These are phyloP conservation scores for Carcina quercana DNA, from an alignment of 2,888 invertebrate genomes.

Conservation along the genomic window DNA sequence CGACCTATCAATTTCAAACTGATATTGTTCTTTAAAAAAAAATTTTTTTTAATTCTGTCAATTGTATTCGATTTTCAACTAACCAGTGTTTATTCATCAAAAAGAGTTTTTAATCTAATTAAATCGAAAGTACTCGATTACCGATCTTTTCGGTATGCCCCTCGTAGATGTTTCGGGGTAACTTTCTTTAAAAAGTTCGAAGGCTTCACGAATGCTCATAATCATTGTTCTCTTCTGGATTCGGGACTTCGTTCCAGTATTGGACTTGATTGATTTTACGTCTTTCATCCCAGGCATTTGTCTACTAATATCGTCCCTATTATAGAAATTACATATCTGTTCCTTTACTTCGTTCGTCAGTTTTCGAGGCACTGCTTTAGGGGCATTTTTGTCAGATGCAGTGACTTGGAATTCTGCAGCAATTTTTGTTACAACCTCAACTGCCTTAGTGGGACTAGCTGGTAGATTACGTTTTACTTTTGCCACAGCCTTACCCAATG, in stretches of 20 bases:
- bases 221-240: conserved; percentile 18
- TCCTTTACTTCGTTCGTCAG: conserved; percentile 13
- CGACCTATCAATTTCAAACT: too few relatives aligned
- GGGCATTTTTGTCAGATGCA: background rate
- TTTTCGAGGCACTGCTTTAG: too few relatives aligned
- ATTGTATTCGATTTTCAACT: too few relatives aligned
- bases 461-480: too few relatives aligned
- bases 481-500: too few relatives aligned
- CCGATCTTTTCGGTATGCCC: too few relatives aligned
- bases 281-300: conserved; percentile 18
- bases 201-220: conserved; percentile 16
- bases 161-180: too few relatives aligned
- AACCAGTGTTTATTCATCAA: too few relatives aligned
- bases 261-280: conserved; percentile 14
- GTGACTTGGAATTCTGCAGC: background rate
- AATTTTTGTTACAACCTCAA: background rate
- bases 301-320: conserved; percentile 18
- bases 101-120: too few relatives aligned
- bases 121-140: too few relatives aligned
- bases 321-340: conserved; percentile 16
- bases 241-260: conserved; percentile 14
- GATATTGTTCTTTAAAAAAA: too few relatives aligned
- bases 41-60: too few relatives aligned
- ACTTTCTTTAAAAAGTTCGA: conserved; percentile 13
- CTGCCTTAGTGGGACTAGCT: background rate